A percentile compares a stretch with the other conserved stretches of the same genome.
Evolutionary conservation across 2,888 invertebrate genomes (phyloP).

Genomic region (Phymatocera aterrima): DNA sequence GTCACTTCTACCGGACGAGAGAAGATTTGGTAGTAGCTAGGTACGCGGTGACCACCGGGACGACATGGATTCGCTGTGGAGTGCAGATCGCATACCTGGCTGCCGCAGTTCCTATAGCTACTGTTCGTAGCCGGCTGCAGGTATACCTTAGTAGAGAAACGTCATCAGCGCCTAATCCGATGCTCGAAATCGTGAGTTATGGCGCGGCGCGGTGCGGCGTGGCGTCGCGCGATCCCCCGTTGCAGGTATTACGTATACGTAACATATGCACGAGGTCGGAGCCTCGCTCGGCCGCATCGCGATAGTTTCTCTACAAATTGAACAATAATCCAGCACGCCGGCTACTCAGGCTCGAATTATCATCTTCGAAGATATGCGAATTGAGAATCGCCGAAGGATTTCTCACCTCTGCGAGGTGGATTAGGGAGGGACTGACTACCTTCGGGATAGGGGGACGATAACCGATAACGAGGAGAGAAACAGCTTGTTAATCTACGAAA

Average conservation of each 20-base stretch:
- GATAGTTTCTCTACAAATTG: constrained; percentile 44
- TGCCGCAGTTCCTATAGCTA: background rate
- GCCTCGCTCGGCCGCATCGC: background rate
- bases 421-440: no score
- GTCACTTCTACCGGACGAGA: constrained; percentile 24
- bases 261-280: constrained; percentile 40
- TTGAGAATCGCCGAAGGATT: no score
- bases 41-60: constrained; percentile 27
- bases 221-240: constrained; percentile 12
- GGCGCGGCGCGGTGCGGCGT: constrained; percentile 8
- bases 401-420: no score
- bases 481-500: no score
- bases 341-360: background rate
- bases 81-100: background rate
- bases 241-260: constrained; percentile 44
- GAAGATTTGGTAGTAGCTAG: no score
- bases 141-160: background rate
- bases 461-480: no score
- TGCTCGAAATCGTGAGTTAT: constrained; percentile 34
- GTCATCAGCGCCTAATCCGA: constrained; percentile 32
- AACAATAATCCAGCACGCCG: constrained; percentile 40
- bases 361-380: background rate
- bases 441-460: no score
- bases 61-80: constrained; percentile 8
- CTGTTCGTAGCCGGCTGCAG: background rate